Conservation (phyloP, 2,113 vertebrate genomes). For the Sinocyclocheilus grahami region DNA sequence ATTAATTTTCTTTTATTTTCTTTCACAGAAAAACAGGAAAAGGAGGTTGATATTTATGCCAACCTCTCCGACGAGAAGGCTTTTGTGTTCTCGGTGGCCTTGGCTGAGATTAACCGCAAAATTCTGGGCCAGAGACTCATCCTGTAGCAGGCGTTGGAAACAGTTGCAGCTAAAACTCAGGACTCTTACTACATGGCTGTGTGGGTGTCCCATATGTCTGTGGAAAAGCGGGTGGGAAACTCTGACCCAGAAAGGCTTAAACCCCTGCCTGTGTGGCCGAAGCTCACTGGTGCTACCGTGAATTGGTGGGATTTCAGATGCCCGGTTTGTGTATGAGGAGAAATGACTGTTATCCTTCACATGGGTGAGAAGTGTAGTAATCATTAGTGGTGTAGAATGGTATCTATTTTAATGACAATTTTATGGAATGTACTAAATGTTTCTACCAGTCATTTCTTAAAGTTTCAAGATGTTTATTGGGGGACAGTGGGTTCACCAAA, state of each 20-base stretch:
- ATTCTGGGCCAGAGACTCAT: slow-evolving; percentile 97
- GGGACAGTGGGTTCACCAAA: slow-evolving; percentile 8
- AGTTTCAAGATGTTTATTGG: not conserved
- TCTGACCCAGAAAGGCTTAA: not conserved
- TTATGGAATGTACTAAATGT: slow-evolving; percentile 54
- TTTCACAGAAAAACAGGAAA: slow-evolving; percentile 93
- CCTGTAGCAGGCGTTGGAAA: slow-evolving; percentile 66
- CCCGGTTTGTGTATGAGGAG: not conserved
- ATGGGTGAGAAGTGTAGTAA: slow-evolving; percentile 3
- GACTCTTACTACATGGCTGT: slow-evolving; percentile 63
- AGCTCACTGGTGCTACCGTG: slow-evolving; percentile 2
- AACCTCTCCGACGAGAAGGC: slow-evolving; percentile 97
- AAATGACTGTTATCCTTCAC: slow-evolving; percentile 26
- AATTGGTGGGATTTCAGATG: not conserved
- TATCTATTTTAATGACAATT: slow-evolving; percentile 54
- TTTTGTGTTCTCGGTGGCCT: slow-evolving; percentile 96
- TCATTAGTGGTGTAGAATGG: slow-evolving; percentile 49
- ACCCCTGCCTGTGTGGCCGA: slow-evolving; percentile 6
- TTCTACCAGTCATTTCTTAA: not conserved
- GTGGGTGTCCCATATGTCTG: slow-evolving; percentile 56
- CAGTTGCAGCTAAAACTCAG: slow-evolving; percentile 62
- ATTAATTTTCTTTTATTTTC: not conserved
- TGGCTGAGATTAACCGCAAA: slow-evolving; percentile 99
- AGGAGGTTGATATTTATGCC: slow-evolving; percentile 96
- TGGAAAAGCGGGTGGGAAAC: slow-evolving; percentile 28